Conservation (phyloP, 2,797 vertebrate genomes). For the Gallinago nigripennis region DNA sequence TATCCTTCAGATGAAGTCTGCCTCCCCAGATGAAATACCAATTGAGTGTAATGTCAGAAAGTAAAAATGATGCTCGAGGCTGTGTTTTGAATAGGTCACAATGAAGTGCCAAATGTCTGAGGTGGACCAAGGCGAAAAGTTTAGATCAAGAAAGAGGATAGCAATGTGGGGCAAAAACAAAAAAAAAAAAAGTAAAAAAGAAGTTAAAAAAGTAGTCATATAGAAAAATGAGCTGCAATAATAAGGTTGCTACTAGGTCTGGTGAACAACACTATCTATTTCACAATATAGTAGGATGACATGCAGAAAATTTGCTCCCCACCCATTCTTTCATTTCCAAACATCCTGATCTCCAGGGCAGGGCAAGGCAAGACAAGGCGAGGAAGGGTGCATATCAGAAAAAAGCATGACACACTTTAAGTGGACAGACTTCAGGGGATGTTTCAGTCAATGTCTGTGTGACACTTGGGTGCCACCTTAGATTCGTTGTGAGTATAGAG, state of each 20-base stretch:
- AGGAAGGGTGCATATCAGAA: background rate
- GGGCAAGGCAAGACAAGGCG: background rate
- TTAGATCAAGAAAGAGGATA: background rate
- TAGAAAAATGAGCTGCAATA: background rate
- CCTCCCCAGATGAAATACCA: background rate
- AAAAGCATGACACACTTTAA: background rate
- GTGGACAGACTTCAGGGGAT: background rate
- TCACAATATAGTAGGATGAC: background rate
- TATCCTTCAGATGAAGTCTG: background rate
- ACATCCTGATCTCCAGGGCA: background rate
- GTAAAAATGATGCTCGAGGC: background rate
- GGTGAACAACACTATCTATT: background rate
- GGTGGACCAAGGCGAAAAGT: accelerated
- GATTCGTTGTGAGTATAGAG: background rate
- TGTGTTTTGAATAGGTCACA: background rate
- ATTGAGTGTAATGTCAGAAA: background rate
- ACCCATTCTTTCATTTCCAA: background rate
- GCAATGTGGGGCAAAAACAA: no score
- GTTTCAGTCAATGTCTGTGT: background rate
- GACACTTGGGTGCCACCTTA: background rate
- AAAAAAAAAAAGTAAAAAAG: no score
- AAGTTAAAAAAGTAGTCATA: background rate
- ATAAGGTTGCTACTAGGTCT: background rate
- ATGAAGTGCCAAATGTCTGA: background rate
- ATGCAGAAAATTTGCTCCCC: background rate